A percentile compares a stretch with the other conserved stretches of the same genome.
Conservation (phyloP, 2,888 invertebrate species). For the Eucera pruinosa region DNA sequence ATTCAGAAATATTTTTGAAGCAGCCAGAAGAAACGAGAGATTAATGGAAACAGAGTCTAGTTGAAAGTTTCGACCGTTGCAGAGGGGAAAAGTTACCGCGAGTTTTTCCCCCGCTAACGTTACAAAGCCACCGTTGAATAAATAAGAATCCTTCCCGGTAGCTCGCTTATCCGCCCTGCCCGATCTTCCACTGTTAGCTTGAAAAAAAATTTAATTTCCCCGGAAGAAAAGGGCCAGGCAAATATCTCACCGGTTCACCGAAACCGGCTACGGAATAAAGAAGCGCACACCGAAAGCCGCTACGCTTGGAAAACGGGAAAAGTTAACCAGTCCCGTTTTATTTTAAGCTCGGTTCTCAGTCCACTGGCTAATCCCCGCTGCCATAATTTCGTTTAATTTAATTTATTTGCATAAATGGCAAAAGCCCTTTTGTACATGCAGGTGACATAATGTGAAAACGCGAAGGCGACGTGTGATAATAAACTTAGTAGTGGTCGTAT, state of each 20-base stretch:
- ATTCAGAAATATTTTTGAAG: constrained; percentile 16
- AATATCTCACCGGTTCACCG: constrained; percentile 16
- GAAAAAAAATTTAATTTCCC: constrained; percentile 41
- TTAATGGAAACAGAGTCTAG: constrained; percentile 42
- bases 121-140: constrained; percentile 37
- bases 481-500: no score
- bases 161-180: constrained; percentile 5
- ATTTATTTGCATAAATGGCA: no score
- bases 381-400: constrained; percentile 47
- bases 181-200: neutral
- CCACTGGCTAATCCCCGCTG: constrained; percentile 31
- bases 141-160: constrained; percentile 33
- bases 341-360: constrained; percentile 16
- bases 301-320: constrained; percentile 23
- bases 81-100: constrained; percentile 6
- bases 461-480: no score
- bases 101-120: constrained; percentile 11
- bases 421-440: no score
- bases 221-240: constrained; percentile 7
- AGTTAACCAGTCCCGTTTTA: constrained; percentile 42
- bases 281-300: neutral
- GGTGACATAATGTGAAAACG: no score
- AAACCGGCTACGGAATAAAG: neutral
- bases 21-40: constrained; percentile 18
- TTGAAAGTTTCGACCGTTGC: constrained; percentile 29